Evolutionary conservation across 2,888 invertebrate species (phyloP).

Genomic region (Omphaloscelis lunosa): DNA sequence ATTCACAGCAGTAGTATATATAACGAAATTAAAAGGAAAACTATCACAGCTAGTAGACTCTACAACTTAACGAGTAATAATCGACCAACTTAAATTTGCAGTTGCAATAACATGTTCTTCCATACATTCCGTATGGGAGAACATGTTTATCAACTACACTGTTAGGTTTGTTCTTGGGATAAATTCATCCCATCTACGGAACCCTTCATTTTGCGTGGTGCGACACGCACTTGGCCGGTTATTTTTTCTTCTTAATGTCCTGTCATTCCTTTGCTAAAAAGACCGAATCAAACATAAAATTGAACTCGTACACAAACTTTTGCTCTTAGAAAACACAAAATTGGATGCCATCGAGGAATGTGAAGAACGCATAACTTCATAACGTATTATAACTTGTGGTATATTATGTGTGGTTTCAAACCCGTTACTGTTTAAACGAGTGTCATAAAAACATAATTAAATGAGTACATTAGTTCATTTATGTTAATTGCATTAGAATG

Average conservation of each 20-base stretch:
- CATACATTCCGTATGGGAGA: no score
- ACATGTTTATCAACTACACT: no score
- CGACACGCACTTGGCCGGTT: no score
- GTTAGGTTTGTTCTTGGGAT: no score
- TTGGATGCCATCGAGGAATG: background rate
- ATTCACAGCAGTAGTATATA: no score
- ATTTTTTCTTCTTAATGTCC: background rate
- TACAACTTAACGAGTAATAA: no score
- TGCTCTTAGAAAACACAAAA: background rate
- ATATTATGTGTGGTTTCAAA: background rate
- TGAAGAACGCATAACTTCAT: background rate
- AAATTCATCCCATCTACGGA: no score
- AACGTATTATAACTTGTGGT: background rate
- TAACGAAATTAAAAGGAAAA: no score
- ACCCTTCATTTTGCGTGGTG: no score
- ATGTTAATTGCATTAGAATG: constrained; percentile 40
- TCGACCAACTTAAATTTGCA: no score
- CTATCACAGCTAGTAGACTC: no score
- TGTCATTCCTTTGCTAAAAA: background rate
- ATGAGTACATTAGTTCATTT: constrained; percentile 18
- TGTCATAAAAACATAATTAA: constrained; percentile 28
- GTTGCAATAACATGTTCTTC: no score
- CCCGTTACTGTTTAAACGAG: constrained; percentile 5
- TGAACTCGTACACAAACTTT: background rate
- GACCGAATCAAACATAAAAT: background rate